Conservation (phyloP, 2,113 vertebrate species). For the Monopterus albus region DNA sequence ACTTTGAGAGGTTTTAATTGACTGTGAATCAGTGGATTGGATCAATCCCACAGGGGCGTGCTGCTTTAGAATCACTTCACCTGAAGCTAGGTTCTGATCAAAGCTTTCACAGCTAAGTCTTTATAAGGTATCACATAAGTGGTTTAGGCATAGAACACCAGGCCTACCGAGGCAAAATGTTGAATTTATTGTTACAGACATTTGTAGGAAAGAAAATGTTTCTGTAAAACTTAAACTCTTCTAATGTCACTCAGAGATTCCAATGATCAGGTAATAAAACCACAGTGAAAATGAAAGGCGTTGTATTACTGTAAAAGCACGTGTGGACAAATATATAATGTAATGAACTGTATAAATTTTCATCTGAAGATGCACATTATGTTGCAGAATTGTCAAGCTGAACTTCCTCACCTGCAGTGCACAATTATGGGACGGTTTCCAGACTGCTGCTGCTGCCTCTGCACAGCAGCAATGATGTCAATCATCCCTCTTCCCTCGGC, state of each 20-base stretch:
- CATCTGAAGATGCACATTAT: constrained; percentile 8
- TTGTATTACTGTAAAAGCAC: neutral
- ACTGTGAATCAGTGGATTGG: constrained; percentile 82
- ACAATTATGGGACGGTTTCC: constrained; percentile 89
- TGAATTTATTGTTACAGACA: constrained; percentile 70
- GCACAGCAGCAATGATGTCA: constrained; percentile 91
- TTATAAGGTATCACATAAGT: constrained; percentile 82
- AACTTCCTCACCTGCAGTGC: constrained; percentile 91
- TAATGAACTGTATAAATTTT: neutral
- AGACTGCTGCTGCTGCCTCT: constrained; percentile 89
- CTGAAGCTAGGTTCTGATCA: constrained; percentile 83
- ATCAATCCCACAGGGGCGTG: constrained; percentile 76
- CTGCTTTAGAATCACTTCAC: constrained; percentile 82
- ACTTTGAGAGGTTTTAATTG: constrained; percentile 84
- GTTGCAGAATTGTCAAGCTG: constrained; percentile 28
- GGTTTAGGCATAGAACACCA: constrained; percentile 74
- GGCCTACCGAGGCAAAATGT: constrained; percentile 67
- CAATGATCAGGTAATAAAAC: constrained; percentile 5
- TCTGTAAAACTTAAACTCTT: constrained; percentile 39
- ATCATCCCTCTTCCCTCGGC: constrained; percentile 91
- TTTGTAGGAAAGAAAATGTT: constrained; percentile 45
- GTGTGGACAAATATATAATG: constrained; percentile 7
- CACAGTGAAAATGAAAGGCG: constrained; percentile 4
- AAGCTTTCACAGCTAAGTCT: constrained; percentile 79
- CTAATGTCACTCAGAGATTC: constrained; percentile 7